A percentile compares a stretch with the other conserved stretches of the same genome.
phyloP scores from a whole-genome alignment of 2,797 vertebrate genomes.

The Valencia hispanica region DNA sequence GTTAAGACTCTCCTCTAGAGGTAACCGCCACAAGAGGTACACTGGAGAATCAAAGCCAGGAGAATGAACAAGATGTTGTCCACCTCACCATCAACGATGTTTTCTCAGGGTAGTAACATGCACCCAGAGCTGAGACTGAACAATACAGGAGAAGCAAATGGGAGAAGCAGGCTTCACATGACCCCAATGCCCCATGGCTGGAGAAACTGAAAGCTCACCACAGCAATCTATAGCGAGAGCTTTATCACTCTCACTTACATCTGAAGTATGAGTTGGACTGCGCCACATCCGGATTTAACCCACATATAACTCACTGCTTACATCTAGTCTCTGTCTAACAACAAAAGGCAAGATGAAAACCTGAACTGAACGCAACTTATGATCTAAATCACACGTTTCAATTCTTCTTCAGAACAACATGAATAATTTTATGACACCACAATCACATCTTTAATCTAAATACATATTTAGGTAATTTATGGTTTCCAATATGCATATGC shows the following conservation, averaged over 20 bases:
- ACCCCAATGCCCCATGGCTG: too few species aligned
- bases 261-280: too few species aligned
- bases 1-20: not conserved
- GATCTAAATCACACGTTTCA: not conserved
- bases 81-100: not conserved
- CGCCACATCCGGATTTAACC: not conserved
- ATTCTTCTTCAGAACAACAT: not conserved
- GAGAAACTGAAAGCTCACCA: too few species aligned
- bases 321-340: too few species aligned
- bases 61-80: not conserved
- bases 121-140: not conserved
- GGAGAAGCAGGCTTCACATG: not conserved
- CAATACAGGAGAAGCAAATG: not conserved
- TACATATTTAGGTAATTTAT: not conserved
- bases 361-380: not conserved
- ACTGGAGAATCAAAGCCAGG: not conserved
- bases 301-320: too few species aligned
- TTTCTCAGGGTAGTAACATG: not conserved
- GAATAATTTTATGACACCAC: not conserved
- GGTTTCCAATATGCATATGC: not conserved
- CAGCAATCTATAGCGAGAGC: too few species aligned
- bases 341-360: not conserved
- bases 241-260: too few species aligned
- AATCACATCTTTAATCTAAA: not conserved
- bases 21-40: not conserved